phyloP scores from a whole-genome alignment of 2,797 vertebrate genomes.

The Sylvia borin region DNA sequence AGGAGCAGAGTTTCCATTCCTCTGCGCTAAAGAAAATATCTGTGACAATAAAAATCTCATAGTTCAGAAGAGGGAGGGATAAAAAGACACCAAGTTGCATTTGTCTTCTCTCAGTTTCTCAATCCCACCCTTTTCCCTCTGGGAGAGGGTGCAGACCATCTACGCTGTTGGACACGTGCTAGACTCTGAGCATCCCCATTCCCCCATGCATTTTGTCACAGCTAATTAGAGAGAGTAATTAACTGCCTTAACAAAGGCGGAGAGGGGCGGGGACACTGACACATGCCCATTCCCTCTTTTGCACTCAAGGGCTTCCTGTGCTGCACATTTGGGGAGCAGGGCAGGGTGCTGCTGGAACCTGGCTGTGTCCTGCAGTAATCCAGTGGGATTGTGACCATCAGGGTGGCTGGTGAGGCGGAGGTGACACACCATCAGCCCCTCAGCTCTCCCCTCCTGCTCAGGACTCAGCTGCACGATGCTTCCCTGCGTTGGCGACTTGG shows the following conservation, averaged over 20 bases:
- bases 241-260: not conserved
- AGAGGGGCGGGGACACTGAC: fast-evolving
- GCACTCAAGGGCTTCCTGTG: not conserved
- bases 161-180: fast-evolving
- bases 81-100: not conserved
- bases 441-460: not conserved
- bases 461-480: not conserved
- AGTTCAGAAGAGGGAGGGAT: not conserved
- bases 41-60: not conserved
- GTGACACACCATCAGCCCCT: not conserved
- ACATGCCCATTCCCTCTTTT: not conserved
- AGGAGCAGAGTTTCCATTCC: constrained; percentile 31
- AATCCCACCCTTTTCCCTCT: not conserved
- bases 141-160: not conserved
- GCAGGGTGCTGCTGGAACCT: not conserved
- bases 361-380: not conserved
- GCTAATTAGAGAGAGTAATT: not conserved
- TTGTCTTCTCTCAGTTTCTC: not conserved
- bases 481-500: not conserved
- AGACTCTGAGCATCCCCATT: not conserved
- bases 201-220: not conserved
- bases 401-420: not conserved
- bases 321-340: not conserved
- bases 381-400: not conserved
- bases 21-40: not conserved